Conservation (phyloP, 2,888 invertebrate genomes). For the Iselma pallidipennis region DNA sequence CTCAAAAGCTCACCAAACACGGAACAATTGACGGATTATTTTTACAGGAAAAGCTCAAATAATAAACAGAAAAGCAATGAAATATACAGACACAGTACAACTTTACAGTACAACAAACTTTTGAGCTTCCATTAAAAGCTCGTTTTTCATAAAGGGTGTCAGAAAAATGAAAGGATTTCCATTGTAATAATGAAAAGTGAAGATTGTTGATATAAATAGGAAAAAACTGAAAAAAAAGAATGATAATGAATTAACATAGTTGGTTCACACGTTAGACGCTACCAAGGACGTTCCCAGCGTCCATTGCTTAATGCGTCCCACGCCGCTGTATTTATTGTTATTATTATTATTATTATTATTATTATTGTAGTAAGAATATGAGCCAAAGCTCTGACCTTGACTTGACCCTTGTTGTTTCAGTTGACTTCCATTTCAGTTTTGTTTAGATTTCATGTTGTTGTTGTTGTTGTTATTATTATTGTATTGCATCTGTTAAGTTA, state of each 20-base stretch:
- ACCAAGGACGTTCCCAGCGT: constrained; percentile 48
- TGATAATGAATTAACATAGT: constrained; percentile 41
- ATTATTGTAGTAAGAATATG: constrained; percentile 30
- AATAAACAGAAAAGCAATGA: neutral
- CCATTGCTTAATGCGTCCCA: constrained; percentile 44
- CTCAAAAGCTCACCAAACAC: constrained; percentile 9
- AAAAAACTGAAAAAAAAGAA: constrained; percentile 29
- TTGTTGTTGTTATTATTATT: too few relatives aligned
- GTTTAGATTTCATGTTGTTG: neutral
- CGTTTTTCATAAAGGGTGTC: constrained; percentile 1
- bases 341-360: neutral
- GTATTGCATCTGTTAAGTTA: neutral
- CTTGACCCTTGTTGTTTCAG: constrained; percentile 37
- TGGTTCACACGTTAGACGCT: constrained; percentile 47
- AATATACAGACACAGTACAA: too few relatives aligned
- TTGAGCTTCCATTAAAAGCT: too few relatives aligned
- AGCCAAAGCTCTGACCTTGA: constrained; percentile 40
- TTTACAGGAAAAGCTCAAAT: neutral
- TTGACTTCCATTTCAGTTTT: constrained; percentile 5
- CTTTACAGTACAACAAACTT: too few relatives aligned
- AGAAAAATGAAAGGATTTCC: constrained; percentile 10
- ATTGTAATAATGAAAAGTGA: constrained; percentile 22
- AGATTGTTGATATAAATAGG: constrained; percentile 22
- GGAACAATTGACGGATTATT: too few relatives aligned
- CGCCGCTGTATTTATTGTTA: constrained; percentile 26